phyloP scores from a whole-genome alignment of 2,888 invertebrate genomes.

The Heteromurus nitidus region DNA sequence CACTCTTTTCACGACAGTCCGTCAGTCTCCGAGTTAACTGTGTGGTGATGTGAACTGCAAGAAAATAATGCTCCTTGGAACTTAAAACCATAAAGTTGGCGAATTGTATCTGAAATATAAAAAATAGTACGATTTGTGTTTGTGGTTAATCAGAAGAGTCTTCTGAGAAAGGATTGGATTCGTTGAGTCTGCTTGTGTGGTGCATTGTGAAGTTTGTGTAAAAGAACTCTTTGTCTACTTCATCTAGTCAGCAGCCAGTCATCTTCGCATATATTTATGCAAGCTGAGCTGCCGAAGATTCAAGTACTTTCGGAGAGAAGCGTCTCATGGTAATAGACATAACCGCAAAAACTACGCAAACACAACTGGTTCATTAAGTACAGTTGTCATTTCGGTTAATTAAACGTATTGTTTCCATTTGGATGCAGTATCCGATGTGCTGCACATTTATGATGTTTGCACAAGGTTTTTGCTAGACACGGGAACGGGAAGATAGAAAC shows the following conservation, averaged over 20 bases:
- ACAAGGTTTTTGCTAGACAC: neutral
- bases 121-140: no score
- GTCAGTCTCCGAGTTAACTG: neutral
- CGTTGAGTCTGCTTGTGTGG: no score
- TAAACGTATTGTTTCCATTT: conserved; percentile 24
- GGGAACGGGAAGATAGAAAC: no score
- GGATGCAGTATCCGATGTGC: neutral
- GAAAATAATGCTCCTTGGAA: no score
- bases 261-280: neutral
- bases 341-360: conserved; percentile 20
- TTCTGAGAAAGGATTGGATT: no score
- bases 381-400: conserved; percentile 40
- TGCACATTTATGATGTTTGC: neutral
- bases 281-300: neutral
- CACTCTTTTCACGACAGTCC: neutral
- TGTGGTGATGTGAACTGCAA: no score
- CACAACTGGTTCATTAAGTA: conserved; percentile 28
- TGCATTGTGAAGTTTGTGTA: no score
- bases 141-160: no score
- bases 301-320: neutral
- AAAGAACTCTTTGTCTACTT: neutral
- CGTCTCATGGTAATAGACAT: neutral
- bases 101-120: no score
- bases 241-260: neutral
- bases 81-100: no score